Evolutionary conservation across 2,797 vertebrate species (phyloP), one percentile per base, ranked within the genome.

Genomic region (Parauchenoglanis ngamensis): DNA sequence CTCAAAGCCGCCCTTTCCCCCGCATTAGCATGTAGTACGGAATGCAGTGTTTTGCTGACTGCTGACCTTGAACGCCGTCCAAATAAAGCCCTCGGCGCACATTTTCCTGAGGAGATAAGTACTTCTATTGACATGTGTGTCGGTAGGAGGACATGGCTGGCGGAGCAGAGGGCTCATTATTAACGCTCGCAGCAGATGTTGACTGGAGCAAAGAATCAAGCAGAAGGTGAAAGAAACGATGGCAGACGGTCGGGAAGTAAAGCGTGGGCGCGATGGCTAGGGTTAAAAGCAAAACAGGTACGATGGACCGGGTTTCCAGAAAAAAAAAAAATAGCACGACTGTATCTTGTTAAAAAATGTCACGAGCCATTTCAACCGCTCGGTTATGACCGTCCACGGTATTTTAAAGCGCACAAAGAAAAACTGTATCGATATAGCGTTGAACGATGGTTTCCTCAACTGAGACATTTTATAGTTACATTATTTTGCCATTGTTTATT

Each of bases 41-140:
- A 79, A 82, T 21, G 52, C 70, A 77, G 75, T 31, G 85, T 73
- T 85, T 85, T 61, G 46, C 70, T 86, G 49, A 90, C 76, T 76
- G 83, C 84, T 78, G 81, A 86, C 86, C 85, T 90, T 90, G 85
- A 87, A 89, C 17, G 79, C 46, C 73, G 72, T 52, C 79, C 75
- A 88, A 86, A 83, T 85, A 78, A 87, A 85, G 23, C 59, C 31
- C 79, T 82, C 23, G 65, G 76, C 80, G 75, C 77, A 81, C 72
- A 75, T 90, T 83, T 85, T 77, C 82, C 86, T 84, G 86, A 54
- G 59, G 44, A 85, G 88, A 90, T 87, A 87, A 67, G 52, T 49
- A 46, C 65, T 54, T n/a, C 77, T 90, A 90, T 88, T 88, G 87
- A 84, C 82, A 76, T 65, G 65, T 21, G 83, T 57, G 84, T 82